Base-by-base conservation (phyloP, 2,888 invertebrate species). In the Fabriciana adippe region DNA sequence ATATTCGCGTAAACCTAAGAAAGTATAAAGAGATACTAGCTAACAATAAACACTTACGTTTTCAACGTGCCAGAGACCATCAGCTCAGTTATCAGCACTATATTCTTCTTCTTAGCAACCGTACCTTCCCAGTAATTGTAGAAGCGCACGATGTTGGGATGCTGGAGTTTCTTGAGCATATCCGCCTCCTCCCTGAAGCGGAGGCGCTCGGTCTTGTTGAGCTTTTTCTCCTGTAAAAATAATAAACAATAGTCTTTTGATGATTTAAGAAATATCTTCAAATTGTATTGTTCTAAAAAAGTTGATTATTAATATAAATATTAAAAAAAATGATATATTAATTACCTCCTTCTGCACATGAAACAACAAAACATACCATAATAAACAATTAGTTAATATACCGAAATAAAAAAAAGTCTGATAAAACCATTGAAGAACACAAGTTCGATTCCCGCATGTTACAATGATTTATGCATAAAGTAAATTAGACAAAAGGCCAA, bases 41-140 rank as follows among this genome's bases (percentile, higher is more conserved):
- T 41, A 31, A 55, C 14, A 4, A 3, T 21, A 21, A 18, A 57
- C 45, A 93, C 95, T 94, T 93, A 99, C 97, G 99, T 98, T 94
- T 99, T 99, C 18, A 99, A 93, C 41, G 99, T 99, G 74, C 99
- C 99, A 51, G 99, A 99, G 71, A 99, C 97, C 99, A 99, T 99
- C 64, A 99, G 95, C 91, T 99, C 99, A 0, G 99, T 99, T 79
- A 99, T 99, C 78, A 99, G 95, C 67, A 99, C 99, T 80, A 99
- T 99, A 85, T 99, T 99, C 93, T 98, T 98, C 89, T 97, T 96
- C 90, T 98, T 98, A 51, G 97, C 96, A 72, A 96, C 95, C 53
- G 96, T 96, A 66, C 97, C 97, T 91, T 99, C 99, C 99, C 99
- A 99, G 88, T 99, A 99, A 91, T 99, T 99, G 93, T 99, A 99